phyloP scores from a whole-genome alignment of 1,140 invertebrate species.

The Lasioglossum baleicum region DNA sequence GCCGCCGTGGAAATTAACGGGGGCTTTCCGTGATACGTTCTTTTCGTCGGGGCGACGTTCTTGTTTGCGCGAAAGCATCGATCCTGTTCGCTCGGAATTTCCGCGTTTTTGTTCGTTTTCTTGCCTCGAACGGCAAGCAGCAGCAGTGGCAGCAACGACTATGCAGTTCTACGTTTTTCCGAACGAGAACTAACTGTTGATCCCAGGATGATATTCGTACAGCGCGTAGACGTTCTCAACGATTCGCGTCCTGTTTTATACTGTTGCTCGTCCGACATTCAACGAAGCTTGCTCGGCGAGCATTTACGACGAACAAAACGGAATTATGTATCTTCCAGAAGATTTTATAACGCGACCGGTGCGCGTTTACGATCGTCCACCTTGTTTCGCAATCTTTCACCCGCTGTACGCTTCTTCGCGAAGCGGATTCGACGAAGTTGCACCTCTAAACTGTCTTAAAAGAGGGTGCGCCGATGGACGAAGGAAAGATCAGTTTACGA shows the following conservation, averaged over 20 bases:
- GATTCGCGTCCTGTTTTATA: too few species aligned
- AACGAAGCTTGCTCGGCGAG: not conserved
- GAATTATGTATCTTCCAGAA: not conserved
- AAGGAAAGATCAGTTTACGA: slow-evolving; percentile 12
- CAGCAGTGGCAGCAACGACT: not conserved
- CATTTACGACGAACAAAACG: not conserved
- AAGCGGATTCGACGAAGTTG: not conserved
- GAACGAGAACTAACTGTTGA: too few species aligned
- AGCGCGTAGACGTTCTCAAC: too few species aligned
- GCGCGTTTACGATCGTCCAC: not conserved
- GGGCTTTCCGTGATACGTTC: slow-evolving; percentile 24
- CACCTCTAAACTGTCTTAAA: not conserved
- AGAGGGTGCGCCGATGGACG: not conserved
- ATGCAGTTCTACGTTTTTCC: not conserved
- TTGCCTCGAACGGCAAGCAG: not conserved
- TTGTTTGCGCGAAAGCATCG: not conserved
- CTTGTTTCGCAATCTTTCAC: not conserved
- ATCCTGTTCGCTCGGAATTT: not conserved
- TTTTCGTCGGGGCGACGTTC: not conserved
- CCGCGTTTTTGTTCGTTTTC: not conserved
- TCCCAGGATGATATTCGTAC: too few species aligned
- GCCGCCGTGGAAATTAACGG: slow-evolving; percentile 36
- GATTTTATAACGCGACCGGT: not conserved
- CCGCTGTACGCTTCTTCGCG: not conserved
- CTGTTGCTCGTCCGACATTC: too few species aligned